These are phyloP conservation scores for Agonopterix arenella DNA, from an alignment of 2,888 invertebrate genomes.

Conservation along the genomic window DNA sequence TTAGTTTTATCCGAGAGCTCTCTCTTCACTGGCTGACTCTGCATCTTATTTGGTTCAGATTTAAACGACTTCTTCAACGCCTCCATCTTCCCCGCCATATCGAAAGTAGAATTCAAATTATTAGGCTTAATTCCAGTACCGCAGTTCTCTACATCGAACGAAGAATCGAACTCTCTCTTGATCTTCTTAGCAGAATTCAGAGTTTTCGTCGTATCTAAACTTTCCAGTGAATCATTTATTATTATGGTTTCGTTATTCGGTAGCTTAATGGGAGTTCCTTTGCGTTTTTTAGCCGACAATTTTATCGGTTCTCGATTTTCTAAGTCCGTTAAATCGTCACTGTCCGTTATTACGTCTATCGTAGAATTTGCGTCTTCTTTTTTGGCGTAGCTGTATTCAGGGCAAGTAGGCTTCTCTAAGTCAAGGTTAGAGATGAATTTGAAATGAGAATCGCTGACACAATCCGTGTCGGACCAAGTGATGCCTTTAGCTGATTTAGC, in stretches of 20 bases:
- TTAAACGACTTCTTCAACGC: slow-evolving; percentile 31
- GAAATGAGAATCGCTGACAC: slow-evolving; percentile 40
- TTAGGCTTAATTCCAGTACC: slow-evolving; percentile 38
- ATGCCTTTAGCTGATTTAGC: slow-evolving; percentile 78
- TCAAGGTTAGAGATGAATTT: slow-evolving; percentile 51
- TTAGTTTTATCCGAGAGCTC: slow-evolving; percentile 58
- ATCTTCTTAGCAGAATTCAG: slow-evolving; percentile 56
- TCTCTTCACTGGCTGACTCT: slow-evolving; percentile 30
- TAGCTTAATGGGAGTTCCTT: slow-evolving; percentile 59
- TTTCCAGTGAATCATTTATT: slow-evolving; percentile 61
- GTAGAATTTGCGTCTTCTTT: slow-evolving; percentile 24
- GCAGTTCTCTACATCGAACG: slow-evolving; percentile 38
- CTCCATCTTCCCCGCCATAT: slow-evolving; percentile 52
- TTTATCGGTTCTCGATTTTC: slow-evolving; percentile 43
- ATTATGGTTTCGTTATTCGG: slow-evolving; percentile 58
- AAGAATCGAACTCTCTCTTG: slow-evolving; percentile 35
- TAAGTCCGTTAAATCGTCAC: slow-evolving; percentile 49
- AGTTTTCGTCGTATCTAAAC: slow-evolving; percentile 42
- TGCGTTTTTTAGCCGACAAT: slow-evolving; percentile 43
- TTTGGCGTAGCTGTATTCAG: slow-evolving; percentile 21
- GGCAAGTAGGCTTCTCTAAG: slow-evolving; percentile 38
- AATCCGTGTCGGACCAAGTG: slow-evolving; percentile 75
- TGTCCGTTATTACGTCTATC: slow-evolving; percentile 47
- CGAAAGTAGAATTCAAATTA: slow-evolving; percentile 65
- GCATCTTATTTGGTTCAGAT: slow-evolving; percentile 21